Evolutionary conservation across 53 echinoderm and acorn worm species (phyloP).

Genomic region (Holothuria scabra): DNA sequence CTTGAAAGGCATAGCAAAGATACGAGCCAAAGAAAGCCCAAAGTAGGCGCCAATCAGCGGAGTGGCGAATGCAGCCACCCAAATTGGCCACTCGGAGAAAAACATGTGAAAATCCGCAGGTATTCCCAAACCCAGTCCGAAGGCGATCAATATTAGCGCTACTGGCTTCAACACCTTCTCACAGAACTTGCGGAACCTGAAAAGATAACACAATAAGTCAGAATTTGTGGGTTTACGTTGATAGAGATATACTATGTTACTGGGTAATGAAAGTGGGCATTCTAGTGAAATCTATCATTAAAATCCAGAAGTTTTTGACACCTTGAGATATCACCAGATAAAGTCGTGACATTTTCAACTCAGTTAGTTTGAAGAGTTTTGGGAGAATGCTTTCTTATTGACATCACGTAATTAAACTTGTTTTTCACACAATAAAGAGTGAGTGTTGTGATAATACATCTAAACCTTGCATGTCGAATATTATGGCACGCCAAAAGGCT

Average conservation of each 20-base stretch:
- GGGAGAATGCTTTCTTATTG: too few species aligned
- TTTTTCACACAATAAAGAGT: too few species aligned
- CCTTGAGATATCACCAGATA: too few species aligned
- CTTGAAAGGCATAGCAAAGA: slow-evolving; percentile 62
- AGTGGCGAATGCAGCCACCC: slow-evolving; percentile 73
- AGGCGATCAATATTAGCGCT: slow-evolving; percentile 66
- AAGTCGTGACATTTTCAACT: too few species aligned
- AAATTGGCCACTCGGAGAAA: slow-evolving; percentile 67
- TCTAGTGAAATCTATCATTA: too few species aligned
- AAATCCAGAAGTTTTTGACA: too few species aligned
- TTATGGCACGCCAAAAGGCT: too few species aligned
- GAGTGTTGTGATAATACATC: too few species aligned
- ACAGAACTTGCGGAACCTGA: slow-evolving; percentile 60
- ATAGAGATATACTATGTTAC: neutral
- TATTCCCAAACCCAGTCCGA: slow-evolving; percentile 66
- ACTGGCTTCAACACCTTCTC: slow-evolving; percentile 83
- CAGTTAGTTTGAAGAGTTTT: too few species aligned
- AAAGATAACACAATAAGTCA: neutral
- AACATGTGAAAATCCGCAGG: slow-evolving; percentile 80
- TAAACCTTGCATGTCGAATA: too few species aligned
- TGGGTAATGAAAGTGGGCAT: too few species aligned
- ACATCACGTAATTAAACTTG: too few species aligned
- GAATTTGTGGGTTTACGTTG: neutral
- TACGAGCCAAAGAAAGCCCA: slow-evolving; percentile 80
- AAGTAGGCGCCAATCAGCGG: slow-evolving; percentile 80